phyloP scores from a whole-genome alignment of 2,797 vertebrate species.

The Otus scops region DNA sequence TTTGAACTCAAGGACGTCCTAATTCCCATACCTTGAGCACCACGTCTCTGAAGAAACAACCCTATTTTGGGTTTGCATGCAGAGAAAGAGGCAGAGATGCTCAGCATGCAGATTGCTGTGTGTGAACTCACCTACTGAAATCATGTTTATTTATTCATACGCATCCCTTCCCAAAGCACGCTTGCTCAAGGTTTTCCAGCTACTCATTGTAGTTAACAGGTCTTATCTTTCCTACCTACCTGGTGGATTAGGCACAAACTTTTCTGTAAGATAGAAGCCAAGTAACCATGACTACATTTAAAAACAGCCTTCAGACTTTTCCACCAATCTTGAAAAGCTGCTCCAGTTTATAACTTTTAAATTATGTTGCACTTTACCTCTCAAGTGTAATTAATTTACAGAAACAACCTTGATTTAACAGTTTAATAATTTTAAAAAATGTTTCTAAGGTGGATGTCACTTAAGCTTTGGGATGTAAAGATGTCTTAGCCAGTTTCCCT shows the following conservation, averaged over 20 bases:
- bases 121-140: background rate
- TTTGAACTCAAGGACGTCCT: background rate
- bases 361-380: background rate
- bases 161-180: background rate
- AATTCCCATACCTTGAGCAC: background rate
- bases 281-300: slow-evolving; percentile 39
- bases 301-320: slow-evolving; percentile 8
- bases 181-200: background rate
- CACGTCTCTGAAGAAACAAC: background rate
- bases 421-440: background rate
- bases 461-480: background rate
- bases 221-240: slow-evolving; percentile 8
- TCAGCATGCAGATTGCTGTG: background rate
- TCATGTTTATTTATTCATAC: background rate
- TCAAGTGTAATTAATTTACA: slow-evolving; percentile 26
- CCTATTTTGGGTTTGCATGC: background rate
- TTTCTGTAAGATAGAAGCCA: background rate
- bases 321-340: slow-evolving; percentile 5
- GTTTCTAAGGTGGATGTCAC: background rate
- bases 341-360: background rate
- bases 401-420: background rate
- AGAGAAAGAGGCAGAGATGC: background rate
- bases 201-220: background rate
- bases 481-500: fast-evolving
- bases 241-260: background rate